Evolutionary conservation across 1,140 invertebrate species (phyloP).

Genomic region (Oppia nitens): DNA sequence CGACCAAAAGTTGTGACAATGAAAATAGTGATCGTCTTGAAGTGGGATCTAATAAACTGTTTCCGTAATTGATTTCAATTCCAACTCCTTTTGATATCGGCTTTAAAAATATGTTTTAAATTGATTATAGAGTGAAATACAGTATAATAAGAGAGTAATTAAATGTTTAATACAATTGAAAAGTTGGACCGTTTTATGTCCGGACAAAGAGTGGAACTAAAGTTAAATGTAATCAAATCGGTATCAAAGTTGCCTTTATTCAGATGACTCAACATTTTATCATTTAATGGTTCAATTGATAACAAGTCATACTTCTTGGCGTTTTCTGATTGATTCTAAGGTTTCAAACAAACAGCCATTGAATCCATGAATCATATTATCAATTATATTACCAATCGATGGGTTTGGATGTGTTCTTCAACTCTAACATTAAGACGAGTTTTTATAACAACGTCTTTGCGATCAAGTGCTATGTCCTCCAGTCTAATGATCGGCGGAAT

Average conservation of each 20-base stretch:
- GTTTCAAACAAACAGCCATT: background rate
- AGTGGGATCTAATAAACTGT: background rate
- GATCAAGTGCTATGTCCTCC: background rate
- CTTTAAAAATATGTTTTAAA: background rate
- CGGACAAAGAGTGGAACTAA: constrained; percentile 2
- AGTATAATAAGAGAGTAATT: background rate
- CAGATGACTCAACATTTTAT: constrained; percentile 12
- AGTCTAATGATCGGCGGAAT: background rate
- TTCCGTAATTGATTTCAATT: constrained; percentile 15
- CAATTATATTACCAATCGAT: constrained; percentile 1
- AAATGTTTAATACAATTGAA: constrained; percentile 8
- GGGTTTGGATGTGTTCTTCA: constrained; percentile 1
- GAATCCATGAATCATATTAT: background rate
- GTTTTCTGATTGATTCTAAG: constrained; percentile 4
- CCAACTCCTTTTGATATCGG: constrained; percentile 11
- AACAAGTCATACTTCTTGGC: constrained; percentile 13
- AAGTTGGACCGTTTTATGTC: constrained; percentile 11
- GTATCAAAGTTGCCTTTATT: constrained; percentile 10
- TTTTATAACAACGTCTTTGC: background rate
- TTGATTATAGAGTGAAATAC: background rate
- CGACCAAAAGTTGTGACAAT: constrained; percentile 3
- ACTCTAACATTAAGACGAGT: background rate
- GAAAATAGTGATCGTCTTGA: background rate
- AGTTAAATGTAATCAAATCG: constrained; percentile 13
- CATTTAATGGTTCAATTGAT: constrained; percentile 10